phyloP scores from a whole-genome alignment of 2,888 invertebrate species.

The Periphyllus acericola region DNA sequence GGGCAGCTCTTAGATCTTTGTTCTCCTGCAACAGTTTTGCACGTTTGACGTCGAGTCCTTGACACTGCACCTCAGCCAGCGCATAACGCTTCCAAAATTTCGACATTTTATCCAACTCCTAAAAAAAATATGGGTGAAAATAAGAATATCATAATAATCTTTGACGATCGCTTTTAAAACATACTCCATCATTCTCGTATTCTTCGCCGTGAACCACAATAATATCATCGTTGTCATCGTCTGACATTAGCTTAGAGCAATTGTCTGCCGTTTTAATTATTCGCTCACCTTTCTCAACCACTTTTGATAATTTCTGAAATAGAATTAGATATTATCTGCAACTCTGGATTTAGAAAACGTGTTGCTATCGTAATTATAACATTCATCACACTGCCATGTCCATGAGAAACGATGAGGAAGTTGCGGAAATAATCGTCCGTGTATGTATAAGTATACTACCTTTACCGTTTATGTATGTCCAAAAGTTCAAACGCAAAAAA shows the following conservation, averaged over 20 bases:
- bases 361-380: no score
- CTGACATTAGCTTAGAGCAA: conserved; percentile 76
- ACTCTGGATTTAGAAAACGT: no score
- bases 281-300: conserved; percentile 72
- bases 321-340: background rate
- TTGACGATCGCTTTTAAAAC: background rate
- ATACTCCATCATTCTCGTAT: background rate
- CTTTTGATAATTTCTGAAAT: conserved; percentile 66
- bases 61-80: conserved; percentile 71
- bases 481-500: no score
- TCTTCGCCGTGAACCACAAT: background rate
- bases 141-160: background rate
- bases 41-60: conserved; percentile 68
- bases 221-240: conserved; percentile 65
- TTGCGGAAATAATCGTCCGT: no score
- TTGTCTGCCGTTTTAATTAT: conserved; percentile 74
- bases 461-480: no score
- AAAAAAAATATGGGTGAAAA: background rate
- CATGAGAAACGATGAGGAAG: no score
- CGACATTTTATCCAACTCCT: conserved; percentile 66
- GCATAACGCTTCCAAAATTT: conserved; percentile 76
- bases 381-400: no score
- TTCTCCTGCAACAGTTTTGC: conserved; percentile 71
- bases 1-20: conserved; percentile 72
- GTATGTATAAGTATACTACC: no score